phyloP scores from a whole-genome alignment of 2,888 invertebrate species.

The Ormia ochracea region DNA sequence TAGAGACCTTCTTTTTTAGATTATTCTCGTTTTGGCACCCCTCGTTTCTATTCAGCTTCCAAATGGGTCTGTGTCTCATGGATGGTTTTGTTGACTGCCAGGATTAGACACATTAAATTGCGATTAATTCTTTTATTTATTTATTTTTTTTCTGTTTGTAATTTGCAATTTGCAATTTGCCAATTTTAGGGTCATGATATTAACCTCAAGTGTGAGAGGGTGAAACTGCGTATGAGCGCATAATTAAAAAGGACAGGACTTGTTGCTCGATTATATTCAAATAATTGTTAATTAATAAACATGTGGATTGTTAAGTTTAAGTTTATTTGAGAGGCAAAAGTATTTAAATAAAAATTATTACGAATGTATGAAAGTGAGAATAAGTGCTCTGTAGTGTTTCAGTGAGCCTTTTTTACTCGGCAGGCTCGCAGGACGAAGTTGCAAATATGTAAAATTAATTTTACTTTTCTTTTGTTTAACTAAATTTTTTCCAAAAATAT shows the following conservation, averaged over 20 bases:
- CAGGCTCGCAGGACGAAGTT: no score
- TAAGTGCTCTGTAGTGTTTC: no score
- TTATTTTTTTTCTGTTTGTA: no score
- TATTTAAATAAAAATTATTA: no score
- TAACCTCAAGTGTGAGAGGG: neutral
- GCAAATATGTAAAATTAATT: no score
- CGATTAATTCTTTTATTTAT: neutral
- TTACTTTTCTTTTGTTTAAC: no score
- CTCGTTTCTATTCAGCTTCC: constrained; percentile 10
- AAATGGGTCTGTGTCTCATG: neutral
- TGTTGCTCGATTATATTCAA: neutral
- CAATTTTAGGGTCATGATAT: constrained; percentile 39
- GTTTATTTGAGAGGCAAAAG: neutral
- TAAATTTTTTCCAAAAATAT: no score
- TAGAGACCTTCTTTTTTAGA: neutral
- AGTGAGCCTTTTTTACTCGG: no score
- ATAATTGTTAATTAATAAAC: neutral
- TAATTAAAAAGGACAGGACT: neutral
- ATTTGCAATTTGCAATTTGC: constrained; percentile 51
- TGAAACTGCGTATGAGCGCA: neutral
- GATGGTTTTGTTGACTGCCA: constrained; percentile 36
- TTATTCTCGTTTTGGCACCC: constrained; percentile 20
- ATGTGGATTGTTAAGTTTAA: neutral
- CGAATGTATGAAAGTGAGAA: no score
- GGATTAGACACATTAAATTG: constrained; percentile 53